A percentile compares a stretch with the other conserved stretches of the same genome.
Conservation (phyloP, 2,888 invertebrate species). For the Camponotus fellah region DNA sequence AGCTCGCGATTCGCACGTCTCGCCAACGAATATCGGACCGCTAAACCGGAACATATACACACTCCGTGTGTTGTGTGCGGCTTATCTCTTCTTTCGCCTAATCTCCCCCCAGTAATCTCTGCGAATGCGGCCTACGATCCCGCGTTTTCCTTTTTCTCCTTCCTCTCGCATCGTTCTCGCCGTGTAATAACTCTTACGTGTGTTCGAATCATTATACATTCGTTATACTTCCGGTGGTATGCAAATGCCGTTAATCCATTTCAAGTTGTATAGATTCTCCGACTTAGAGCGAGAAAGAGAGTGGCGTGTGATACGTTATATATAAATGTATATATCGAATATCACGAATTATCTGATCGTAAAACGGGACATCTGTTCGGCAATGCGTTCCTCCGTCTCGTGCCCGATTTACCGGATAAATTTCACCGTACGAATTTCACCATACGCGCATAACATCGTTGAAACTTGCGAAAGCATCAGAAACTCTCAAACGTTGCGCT, state of each 20-base stretch:
- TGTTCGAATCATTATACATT: neutral
- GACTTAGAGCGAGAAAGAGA: neutral
- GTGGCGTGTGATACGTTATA: neutral
- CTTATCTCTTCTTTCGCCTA: conserved; percentile 19
- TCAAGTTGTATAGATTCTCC: neutral
- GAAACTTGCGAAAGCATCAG: conserved; percentile 51
- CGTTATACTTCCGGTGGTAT: neutral
- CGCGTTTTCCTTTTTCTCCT: neutral
- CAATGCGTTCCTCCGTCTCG: conserved; percentile 5
- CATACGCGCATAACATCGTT: conserved; percentile 37
- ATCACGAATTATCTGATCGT: conserved; percentile 33
- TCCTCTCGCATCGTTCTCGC: neutral
- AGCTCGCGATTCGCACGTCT: conserved; percentile 34
- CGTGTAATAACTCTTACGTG: neutral
- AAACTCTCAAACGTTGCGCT: conserved; percentile 26
- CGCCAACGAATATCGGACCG: conserved; percentile 29
- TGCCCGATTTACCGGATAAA: conserved; percentile 47
- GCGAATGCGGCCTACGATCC: neutral
- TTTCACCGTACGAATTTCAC: conserved; percentile 49
- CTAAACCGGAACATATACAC: conserved; percentile 37
- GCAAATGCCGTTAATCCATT: neutral
- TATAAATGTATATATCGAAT: neutral
- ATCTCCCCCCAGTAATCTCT: conserved; percentile 12
- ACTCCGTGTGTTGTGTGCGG: neutral
- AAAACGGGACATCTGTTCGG: conserved; percentile 45